Evolutionary conservation across 1,140 invertebrate genomes (phyloP), one percentile per base, ranked within the genome.

Genomic region (Neotoxoptera formosana): DNA sequence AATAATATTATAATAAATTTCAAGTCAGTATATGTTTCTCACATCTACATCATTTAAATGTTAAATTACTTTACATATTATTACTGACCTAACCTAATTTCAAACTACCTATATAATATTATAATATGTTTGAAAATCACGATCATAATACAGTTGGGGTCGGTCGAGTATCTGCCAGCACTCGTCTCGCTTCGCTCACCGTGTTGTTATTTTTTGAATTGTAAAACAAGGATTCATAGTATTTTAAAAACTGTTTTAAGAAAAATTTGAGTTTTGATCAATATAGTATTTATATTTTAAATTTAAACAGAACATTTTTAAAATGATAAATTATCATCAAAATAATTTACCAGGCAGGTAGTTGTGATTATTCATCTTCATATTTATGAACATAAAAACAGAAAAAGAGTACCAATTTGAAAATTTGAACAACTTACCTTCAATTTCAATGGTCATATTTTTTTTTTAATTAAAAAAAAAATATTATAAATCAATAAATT

Each of bases 1-100:
- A 30, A 91, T 91, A 76, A 90, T 47, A 91, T 48, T 34, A n/a
- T 76, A 47, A 47, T 34, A 91, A 76, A 48, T 76, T 91, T 48
- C 2, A n/a, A 91, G 9, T 14, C 23, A 14, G 30, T 76, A 17
- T 89, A 41, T 56, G 21, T 56, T 89, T 56, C 34, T 41, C 20
- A 56, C 34, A 89, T 56, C 53, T 89, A n/a, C 34, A 56, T 89
- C 56, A 89, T 89, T 89, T 89, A 11, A 89, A 41, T 89, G 34
- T 56, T 56, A 25, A 41, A 89, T 89, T 89, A 56, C 2, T 89
- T 89, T 36, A 36, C 36, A 53, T 89, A 56, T 20, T 89, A 56
- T 20, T 7, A 89, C 51, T 89, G 88, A 89, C 23, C 88, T 89
- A 56, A 89, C 51, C 88, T 2, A 89, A 41, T 89, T 67, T 67